A percentile compares a stretch with the other conserved stretches of the same genome.
These are phyloP conservation scores for Dione juno DNA, from an alignment of 2,888 invertebrate genomes.

Conservation along the genomic window DNA sequence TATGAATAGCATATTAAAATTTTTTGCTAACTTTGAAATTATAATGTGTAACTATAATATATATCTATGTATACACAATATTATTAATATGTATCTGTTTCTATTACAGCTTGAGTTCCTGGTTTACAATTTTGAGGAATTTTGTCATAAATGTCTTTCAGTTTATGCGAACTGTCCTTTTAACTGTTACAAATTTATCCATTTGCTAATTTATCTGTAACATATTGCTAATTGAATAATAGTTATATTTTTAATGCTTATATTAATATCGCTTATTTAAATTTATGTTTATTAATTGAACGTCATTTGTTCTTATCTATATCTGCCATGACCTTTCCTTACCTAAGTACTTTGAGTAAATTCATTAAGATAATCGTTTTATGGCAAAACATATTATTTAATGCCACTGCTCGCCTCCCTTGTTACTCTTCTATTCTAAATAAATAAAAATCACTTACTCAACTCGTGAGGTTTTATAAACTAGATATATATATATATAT, in stretches of 20 bases:
- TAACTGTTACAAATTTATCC: neutral
- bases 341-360: neutral
- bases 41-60: neutral
- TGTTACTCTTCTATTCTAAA: neutral
- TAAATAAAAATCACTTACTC: too few relatives aligned
- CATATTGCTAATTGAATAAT: too few relatives aligned
- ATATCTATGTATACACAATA: neutral
- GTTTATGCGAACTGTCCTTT: slow-evolving; percentile 37
- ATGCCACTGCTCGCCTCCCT: neutral
- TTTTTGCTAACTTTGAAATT: too few relatives aligned
- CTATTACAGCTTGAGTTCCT: slow-evolving; percentile 42
- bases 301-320: neutral
- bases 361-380: neutral
- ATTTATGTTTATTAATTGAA: neutral
- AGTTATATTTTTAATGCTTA: too few relatives aligned
- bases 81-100: slow-evolving; percentile 32
- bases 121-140: slow-evolving; percentile 30
- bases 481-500: too few relatives aligned
- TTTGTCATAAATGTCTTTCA: slow-evolving; percentile 9
- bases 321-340: neutral
- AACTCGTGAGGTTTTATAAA: too few relatives aligned
- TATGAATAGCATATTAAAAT: too few relatives aligned
- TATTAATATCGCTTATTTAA: too few relatives aligned
- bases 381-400: neutral
- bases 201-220: neutral